Evolutionary conservation across 2,113 vertebrate genomes (phyloP).

Genomic region (Felis catus): DNA sequence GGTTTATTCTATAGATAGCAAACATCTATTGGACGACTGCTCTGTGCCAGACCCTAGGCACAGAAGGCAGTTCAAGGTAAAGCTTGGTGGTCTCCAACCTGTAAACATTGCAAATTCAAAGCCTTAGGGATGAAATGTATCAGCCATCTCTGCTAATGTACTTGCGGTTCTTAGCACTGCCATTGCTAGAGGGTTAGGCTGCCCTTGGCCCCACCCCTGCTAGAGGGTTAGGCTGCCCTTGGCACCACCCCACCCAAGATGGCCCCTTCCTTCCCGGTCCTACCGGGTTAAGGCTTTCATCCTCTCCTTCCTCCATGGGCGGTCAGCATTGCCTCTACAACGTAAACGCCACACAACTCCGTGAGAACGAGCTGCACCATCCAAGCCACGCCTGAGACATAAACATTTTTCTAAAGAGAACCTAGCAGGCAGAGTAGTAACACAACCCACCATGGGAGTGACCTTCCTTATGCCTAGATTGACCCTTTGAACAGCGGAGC

Average conservation of each 20-base stretch:
- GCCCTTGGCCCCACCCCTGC: background rate
- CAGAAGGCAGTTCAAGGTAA: background rate
- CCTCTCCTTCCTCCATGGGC: background rate
- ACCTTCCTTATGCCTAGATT: background rate
- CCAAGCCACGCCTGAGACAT: background rate
- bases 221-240: background rate
- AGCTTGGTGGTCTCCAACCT: background rate
- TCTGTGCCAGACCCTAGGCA: fast-evolving
- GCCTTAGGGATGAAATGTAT: background rate
- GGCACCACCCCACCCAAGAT: fast-evolving
- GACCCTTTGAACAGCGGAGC: too few relatives aligned
- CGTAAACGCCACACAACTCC: background rate
- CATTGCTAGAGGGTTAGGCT: background rate
- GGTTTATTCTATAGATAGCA: background rate
- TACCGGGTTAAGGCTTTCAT: background rate
- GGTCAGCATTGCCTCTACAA: background rate
- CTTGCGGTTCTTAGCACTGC: background rate
- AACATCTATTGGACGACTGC: background rate
- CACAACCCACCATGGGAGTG: background rate
- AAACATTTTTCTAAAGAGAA: background rate
- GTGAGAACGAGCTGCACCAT: background rate
- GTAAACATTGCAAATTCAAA: background rate
- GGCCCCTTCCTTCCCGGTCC: background rate
- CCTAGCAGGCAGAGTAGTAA: background rate
- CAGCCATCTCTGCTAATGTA: background rate